phyloP scores from a whole-genome alignment of 2,888 invertebrate species.

The Amaurobius ferox region DNA sequence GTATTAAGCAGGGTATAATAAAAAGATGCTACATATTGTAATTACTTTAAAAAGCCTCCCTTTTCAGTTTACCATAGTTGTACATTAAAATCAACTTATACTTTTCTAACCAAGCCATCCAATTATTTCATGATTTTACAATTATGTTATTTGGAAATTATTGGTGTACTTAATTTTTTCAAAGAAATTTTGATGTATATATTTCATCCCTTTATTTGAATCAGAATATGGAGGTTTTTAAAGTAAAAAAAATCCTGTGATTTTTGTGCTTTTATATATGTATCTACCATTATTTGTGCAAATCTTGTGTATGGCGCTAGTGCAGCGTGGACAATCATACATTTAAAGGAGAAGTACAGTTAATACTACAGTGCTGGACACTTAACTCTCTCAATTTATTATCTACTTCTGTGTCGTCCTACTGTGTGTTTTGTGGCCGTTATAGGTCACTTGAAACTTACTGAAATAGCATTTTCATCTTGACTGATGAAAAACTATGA shows the following conservation, averaged over 20 bases:
- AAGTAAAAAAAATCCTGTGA: slow-evolving; percentile 12
- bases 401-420: slow-evolving; percentile 55
- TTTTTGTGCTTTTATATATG: slow-evolving; percentile 14
- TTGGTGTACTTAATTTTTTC: not conserved
- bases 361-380: slow-evolving; percentile 60
- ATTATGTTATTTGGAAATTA: not conserved
- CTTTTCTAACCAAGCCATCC: not conserved
- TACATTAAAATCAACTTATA: not conserved
- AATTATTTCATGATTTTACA: too few species aligned
- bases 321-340: slow-evolving; percentile 61
- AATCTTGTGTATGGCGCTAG: slow-evolving; percentile 28
- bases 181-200: not conserved
- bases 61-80: not conserved
- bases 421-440: slow-evolving; percentile 64
- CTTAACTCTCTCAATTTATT: slow-evolving; percentile 57
- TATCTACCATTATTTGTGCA: slow-evolving; percentile 14
- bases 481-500: slow-evolving; percentile 30
- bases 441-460: slow-evolving; percentile 67
- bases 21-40: not conserved
- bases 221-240: slow-evolving; percentile 10
- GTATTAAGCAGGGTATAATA: not conserved
- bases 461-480: slow-evolving; percentile 39
- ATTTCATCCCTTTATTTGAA: not conserved
- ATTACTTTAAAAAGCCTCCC: slow-evolving; percentile 12
- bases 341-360: slow-evolving; percentile 22